phyloP scores from a whole-genome alignment of 2,797 vertebrate genomes.

The Muscicapa striata region DNA sequence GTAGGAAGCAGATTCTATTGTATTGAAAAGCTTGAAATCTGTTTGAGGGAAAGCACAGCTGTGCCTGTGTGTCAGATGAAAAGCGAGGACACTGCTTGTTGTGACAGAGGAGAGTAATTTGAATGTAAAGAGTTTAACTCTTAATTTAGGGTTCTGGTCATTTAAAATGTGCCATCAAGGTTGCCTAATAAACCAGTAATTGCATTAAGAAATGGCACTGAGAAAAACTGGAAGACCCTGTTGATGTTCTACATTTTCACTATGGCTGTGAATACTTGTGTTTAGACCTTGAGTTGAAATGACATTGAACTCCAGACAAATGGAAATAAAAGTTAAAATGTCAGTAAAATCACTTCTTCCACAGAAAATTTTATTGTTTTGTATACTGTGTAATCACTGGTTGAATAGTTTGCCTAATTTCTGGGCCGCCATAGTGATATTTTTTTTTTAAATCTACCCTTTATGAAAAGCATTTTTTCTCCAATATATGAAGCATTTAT shows the following conservation, averaged over 20 bases:
- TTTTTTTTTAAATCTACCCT: not conserved
- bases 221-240: not conserved
- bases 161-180: not conserved
- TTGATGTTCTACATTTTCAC: not conserved
- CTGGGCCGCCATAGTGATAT: not conserved
- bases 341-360: not conserved
- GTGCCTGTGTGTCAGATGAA: not conserved
- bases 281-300: not conserved
- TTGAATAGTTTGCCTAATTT: not conserved
- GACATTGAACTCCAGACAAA: not conserved
- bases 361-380: not conserved
- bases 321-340: not conserved
- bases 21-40: not conserved
- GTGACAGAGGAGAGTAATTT: not conserved
- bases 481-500: not conserved
- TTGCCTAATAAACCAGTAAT: not conserved
- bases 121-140: not conserved
- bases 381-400: rapidly evolving
- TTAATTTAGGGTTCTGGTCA: not conserved
- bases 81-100: not conserved
- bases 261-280: not conserved
- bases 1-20: not conserved
- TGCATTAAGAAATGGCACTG: not conserved
- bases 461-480: not conserved
- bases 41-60: not conserved